Evolutionary conservation across 2,113 vertebrate genomes (phyloP).

Genomic region (Willisornis vidua): DNA sequence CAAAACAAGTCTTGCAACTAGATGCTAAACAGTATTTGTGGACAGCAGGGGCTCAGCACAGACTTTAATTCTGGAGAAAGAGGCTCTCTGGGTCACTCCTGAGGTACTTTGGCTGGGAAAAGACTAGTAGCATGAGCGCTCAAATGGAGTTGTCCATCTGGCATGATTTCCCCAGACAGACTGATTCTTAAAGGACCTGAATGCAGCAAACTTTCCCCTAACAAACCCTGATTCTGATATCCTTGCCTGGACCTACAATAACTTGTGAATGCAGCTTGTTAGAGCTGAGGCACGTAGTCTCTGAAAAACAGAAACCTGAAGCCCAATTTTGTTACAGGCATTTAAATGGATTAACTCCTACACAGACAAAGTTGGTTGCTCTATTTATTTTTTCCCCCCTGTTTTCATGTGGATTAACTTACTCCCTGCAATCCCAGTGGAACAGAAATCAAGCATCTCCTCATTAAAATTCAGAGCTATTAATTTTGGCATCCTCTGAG

Average conservation of each 20-base stretch:
- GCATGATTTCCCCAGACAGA: not conserved
- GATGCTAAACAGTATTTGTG: not conserved
- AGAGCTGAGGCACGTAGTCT: not conserved
- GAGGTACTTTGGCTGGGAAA: not conserved
- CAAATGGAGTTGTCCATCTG: not conserved
- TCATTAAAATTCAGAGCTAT: slow-evolving; percentile 38
- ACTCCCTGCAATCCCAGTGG: not conserved
- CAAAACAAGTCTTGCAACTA: not conserved
- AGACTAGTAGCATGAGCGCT: not conserved
- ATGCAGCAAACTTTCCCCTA: not conserved
- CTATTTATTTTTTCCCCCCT: not conserved
- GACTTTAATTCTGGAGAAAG: not conserved
- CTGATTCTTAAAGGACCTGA: not conserved
- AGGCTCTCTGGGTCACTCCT: not conserved
- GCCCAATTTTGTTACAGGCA: not conserved
- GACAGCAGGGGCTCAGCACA: not conserved
- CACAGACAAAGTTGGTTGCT: not conserved
- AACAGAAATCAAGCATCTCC: not conserved
- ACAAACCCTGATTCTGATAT: not conserved
- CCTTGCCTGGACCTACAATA: not conserved
- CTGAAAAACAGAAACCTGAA: not conserved
- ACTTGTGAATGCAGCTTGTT: not conserved
- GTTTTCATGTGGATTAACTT: not conserved
- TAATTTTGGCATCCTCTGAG: slow-evolving; percentile 14
- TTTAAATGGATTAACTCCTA: not conserved